These are phyloP conservation scores for Discoglossus pictus DNA, from an alignment of 2,797 vertebrate species.

Conservation along the genomic window DNA sequence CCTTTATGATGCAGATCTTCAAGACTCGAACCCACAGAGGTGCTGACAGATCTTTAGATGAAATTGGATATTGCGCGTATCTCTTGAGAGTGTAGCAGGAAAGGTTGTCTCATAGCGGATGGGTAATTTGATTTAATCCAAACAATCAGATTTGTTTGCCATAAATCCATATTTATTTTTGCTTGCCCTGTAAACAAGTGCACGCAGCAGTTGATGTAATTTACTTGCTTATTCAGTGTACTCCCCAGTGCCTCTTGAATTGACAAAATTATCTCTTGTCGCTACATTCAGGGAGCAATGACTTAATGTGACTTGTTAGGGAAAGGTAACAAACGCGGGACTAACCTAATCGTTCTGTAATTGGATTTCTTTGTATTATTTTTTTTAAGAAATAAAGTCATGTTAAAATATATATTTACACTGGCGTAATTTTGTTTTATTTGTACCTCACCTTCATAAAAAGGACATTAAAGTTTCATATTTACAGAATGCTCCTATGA, in stretches of 20 bases:
- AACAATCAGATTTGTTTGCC: slow-evolving; percentile 52
- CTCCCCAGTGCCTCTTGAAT: slow-evolving; percentile 32
- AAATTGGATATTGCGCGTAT: slow-evolving; percentile 16
- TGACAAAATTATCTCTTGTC: slow-evolving; percentile 40
- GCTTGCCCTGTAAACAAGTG: slow-evolving; percentile 41
- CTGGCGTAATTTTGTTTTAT: no score
- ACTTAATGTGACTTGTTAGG: neutral
- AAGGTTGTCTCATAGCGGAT: slow-evolving; percentile 23
- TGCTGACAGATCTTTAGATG: slow-evolving; percentile 18
- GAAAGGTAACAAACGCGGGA: no score
- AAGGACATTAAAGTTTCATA: no score
- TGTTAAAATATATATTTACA: no score
- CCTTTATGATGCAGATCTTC: neutral
- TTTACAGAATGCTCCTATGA: no score
- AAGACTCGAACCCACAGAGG: neutral
- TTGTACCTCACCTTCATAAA: no score
- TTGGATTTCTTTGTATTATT: no score
- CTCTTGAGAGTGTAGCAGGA: slow-evolving; percentile 28
- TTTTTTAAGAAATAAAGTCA: no score
- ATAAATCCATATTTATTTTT: slow-evolving; percentile 52
- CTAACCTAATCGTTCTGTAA: no score
- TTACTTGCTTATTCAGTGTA: slow-evolving; percentile 35
- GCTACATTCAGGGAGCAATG: slow-evolving; percentile 5
- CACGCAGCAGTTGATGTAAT: slow-evolving; percentile 27
- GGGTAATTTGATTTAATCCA: slow-evolving; percentile 49